phyloP scores from a whole-genome alignment of 2,113 vertebrate genomes.

The Nestor notabilis region DNA sequence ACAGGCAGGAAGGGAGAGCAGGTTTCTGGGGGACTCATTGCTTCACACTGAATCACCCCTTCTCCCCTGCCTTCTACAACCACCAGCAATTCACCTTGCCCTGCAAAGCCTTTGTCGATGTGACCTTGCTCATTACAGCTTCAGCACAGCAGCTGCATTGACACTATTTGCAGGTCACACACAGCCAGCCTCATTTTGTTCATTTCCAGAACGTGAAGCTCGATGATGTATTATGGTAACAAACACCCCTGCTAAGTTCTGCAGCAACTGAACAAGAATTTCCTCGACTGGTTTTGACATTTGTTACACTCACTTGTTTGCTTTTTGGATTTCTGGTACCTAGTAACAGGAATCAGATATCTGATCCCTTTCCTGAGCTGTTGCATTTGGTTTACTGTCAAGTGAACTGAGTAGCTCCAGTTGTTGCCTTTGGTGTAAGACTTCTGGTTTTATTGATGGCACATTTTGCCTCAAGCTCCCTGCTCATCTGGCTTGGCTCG shows the following conservation, averaged over 20 bases:
- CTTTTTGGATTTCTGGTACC: neutral
- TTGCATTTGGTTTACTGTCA: neutral
- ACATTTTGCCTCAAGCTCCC: neutral
- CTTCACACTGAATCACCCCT: neutral
- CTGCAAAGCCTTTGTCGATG: neutral
- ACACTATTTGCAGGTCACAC: neutral
- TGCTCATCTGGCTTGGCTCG: neutral
- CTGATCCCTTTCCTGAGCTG: neutral
- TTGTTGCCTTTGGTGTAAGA: neutral
- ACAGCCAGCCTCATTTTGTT: neutral
- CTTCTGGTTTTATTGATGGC: neutral
- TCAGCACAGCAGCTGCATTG: neutral
- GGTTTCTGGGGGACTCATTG: neutral
- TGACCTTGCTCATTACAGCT: neutral
- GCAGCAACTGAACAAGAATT: neutral
- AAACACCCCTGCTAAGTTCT: neutral
- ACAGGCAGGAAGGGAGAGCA: neutral
- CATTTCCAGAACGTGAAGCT: neutral
- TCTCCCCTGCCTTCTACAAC: neutral
- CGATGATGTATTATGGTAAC: accelerated
- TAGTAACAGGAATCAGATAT: neutral
- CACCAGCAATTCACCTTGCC: neutral
- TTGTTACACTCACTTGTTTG: neutral
- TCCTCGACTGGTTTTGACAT: neutral
- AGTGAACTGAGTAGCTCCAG: neutral